These are phyloP conservation scores for Phataginus tetradactyla DNA, from an alignment of 2,797 vertebrate species.

Conservation along the genomic window DNA sequence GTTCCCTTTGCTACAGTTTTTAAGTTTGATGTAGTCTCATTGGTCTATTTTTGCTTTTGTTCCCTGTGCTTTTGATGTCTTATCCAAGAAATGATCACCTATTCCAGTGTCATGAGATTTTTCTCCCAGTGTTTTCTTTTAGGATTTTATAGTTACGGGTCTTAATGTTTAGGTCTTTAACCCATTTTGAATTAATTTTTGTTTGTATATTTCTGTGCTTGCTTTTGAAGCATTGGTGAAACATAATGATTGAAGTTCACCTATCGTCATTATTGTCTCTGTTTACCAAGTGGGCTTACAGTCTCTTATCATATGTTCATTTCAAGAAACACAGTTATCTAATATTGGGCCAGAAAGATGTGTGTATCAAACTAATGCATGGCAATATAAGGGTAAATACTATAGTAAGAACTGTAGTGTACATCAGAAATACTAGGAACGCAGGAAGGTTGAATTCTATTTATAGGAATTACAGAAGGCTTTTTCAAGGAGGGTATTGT, in stretches of 20 bases:
- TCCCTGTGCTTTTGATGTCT: background rate
- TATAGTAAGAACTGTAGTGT: background rate
- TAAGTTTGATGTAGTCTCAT: background rate
- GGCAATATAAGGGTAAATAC: background rate
- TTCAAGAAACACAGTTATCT: slow-evolving; percentile 22
- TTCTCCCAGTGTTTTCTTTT: background rate
- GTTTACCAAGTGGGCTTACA: background rate
- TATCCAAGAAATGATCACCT: background rate
- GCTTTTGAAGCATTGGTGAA: background rate
- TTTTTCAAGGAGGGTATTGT: background rate
- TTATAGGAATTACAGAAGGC: background rate
- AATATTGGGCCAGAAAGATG: background rate
- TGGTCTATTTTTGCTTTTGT: slow-evolving; percentile 2
- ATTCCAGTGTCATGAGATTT: background rate
- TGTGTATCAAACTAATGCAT: background rate
- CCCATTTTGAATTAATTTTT: slow-evolving; percentile 35
- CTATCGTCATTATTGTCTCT: slow-evolving; percentile 3
- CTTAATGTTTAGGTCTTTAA: slow-evolving; percentile 20
- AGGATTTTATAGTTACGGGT: slow-evolving; percentile 1
- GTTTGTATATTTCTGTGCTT: background rate
- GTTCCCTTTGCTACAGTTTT: background rate
- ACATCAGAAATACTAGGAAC: background rate
- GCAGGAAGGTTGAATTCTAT: background rate
- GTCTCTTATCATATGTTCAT: background rate
- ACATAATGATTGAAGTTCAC: background rate